Evolutionary conservation across 2,797 vertebrate genomes (phyloP), one percentile per base, ranked within the genome.

Genomic region (Centroberyx gerrardi): DNA sequence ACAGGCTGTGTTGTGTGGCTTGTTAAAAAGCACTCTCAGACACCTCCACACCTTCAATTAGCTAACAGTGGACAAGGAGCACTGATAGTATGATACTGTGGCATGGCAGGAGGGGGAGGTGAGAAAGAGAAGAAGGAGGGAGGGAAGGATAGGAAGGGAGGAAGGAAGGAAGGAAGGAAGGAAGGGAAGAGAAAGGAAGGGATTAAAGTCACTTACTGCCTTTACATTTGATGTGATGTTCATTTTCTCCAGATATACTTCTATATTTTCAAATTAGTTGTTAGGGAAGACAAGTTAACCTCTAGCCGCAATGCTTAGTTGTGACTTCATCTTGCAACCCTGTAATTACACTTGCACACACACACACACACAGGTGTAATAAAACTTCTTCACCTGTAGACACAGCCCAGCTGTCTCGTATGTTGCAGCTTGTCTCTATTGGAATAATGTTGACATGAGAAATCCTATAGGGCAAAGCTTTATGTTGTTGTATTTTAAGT

Each of bases 1-100:
- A 74, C 84, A 78, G 52, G 51, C 28, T 58, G 7, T 59, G 76
- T 56, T 65, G 56, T 36, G 44, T 38, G 61, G 74, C 73, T 74
- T 78, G 74, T 83, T 76, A 80, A 78, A 77, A 80, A 68, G 29
- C 77, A 62, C 74, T 74, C 59, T 62, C 13, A 86, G 74, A 87
- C 81, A 66, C 53, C 1, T 36, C 14, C 61, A 22, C 62, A 78
- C 71, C 74, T 77, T 10, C 58, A 74, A 84, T 82, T 68, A 82
- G 74, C 78, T 80, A 82, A 81, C 77, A 28, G 64, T 56, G 78
- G 68, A 79, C 75, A 82, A 71, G 80, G 72, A 49, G 55, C 68
- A 68, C 72, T 83, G 69, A 83, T 15, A 27, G 28, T 12, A 36
- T 4, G 36, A 60, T 46, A 42, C 60, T 74, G 66, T 68, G 29